A percentile compares a stretch with the other conserved stretches of the same genome.
Evolutionary conservation across 2,888 invertebrate species (phyloP).

Genomic region (Drosophila mimica): DNA sequence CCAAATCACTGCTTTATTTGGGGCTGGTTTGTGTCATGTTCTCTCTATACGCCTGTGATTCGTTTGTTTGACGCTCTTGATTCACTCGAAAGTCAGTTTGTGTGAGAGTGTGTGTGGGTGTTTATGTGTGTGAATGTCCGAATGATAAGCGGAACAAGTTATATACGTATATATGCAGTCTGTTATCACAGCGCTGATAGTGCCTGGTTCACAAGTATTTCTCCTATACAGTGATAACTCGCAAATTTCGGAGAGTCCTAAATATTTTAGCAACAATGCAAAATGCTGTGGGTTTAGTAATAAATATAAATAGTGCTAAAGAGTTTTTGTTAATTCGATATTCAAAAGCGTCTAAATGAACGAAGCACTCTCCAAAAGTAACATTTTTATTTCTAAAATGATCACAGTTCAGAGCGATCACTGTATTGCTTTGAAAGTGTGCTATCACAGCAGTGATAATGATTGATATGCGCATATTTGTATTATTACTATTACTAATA

Average conservation of each 20-base stretch:
- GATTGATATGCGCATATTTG: constrained; percentile 25
- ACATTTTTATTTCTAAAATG: background rate
- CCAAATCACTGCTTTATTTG: constrained; percentile 52
- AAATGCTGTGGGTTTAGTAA: background rate
- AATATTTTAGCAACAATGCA: background rate
- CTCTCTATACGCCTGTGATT: constrained; percentile 24
- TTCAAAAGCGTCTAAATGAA: background rate
- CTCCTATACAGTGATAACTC: background rate
- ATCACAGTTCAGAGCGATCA: background rate
- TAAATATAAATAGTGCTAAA: background rate
- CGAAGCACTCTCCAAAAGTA: background rate
- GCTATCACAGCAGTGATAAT: constrained; percentile 23
- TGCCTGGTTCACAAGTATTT: constrained; percentile 26
- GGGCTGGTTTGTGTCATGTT: constrained; percentile 45
- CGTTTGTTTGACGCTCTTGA: constrained; percentile 36
- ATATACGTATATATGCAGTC: constrained; percentile 2
- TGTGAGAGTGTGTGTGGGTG: constrained; percentile 5
- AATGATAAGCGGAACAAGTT: constrained; percentile 56
- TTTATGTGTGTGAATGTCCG: constrained; percentile 22
- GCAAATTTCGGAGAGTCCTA: background rate
- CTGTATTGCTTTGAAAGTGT: background rate
- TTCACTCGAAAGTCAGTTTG: constrained; percentile 35
- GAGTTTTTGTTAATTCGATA: background rate
- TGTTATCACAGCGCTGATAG: constrained; percentile 53
- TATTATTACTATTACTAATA: constrained; percentile 7